Evolutionary conservation across 2,797 vertebrate genomes (phyloP).

Genomic region (Xenentodon cancila): DNA sequence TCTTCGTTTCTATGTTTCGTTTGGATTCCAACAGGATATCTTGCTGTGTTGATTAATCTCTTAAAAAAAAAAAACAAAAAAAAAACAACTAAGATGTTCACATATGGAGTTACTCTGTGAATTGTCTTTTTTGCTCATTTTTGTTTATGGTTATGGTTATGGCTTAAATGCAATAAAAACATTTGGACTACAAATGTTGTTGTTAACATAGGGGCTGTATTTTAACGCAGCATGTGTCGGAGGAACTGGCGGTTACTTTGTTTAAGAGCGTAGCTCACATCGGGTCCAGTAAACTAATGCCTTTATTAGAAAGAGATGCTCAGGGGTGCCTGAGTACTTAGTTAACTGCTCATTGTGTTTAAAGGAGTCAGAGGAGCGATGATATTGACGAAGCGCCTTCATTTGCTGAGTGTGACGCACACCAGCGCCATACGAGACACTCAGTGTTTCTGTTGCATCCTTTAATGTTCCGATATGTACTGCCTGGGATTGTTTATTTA

Average conservation of each 20-base stretch:
- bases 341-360: slow-evolving; percentile 1
- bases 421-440: too few relatives aligned
- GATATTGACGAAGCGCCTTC: neutral
- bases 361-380: slow-evolving; percentile 6
- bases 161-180: slow-evolving; percentile 7
- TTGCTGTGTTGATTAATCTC: neutral
- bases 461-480: neutral
- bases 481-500: too few relatives aligned
- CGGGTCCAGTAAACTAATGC: slow-evolving; percentile 21
- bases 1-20: neutral
- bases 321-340: slow-evolving; percentile 10
- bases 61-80: too few relatives aligned
- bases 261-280: neutral
- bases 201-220: too few relatives aligned
- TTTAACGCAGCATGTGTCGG: too few relatives aligned
- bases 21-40: neutral
- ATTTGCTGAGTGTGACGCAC: neutral
- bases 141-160: neutral
- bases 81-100: too few relatives aligned
- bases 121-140: neutral
- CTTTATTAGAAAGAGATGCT: slow-evolving; percentile 8
- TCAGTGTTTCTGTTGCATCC: neutral
- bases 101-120: too few relatives aligned
- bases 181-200: neutral
- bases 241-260: too few relatives aligned